Percentiles rank a stretch among this genome's conserved stretches.
phyloP scores from a whole-genome alignment of 2,888 invertebrate genomes.

The Ditylenchus weischeri region DNA sequence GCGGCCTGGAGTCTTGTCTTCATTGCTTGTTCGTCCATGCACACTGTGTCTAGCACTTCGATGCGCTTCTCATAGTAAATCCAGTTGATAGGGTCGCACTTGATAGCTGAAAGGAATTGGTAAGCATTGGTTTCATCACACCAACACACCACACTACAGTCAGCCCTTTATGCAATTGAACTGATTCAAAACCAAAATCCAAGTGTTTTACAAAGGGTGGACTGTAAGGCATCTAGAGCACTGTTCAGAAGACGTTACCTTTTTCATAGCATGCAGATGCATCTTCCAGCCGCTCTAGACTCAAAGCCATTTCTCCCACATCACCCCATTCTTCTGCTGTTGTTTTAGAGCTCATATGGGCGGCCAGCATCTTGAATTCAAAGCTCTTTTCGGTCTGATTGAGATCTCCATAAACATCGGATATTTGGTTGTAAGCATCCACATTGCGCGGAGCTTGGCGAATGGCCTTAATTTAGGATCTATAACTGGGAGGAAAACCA shows the following conservation, averaged over 20 bases:
- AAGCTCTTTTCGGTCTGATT: conserved; percentile 39
- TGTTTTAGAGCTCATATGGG: conserved; percentile 46
- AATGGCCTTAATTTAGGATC: conserved; percentile 30
- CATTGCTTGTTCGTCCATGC: conserved; percentile 47
- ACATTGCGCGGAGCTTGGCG: conserved; percentile 49
- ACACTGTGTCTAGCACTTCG: conserved; percentile 42
- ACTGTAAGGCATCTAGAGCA: too few species aligned
- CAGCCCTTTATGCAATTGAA: too few species aligned
- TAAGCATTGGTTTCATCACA: too few species aligned
- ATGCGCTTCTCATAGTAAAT: conserved; percentile 53
- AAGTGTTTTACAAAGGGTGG: too few species aligned
- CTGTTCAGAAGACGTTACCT: conserved; percentile 25
- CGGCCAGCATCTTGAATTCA: conserved; percentile 50
- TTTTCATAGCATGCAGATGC: conserved; percentile 52
- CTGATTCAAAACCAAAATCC: too few species aligned
- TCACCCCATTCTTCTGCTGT: conserved; percentile 50
- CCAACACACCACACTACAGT: too few species aligned
- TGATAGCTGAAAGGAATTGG: conserved; percentile 39
- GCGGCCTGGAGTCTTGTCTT: conserved; percentile 45
- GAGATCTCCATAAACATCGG: conserved; percentile 48
- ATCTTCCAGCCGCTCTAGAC: conserved; percentile 44
- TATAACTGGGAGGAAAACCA: not conserved
- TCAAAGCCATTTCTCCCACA: conserved; percentile 48
- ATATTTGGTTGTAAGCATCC: conserved; percentile 50
- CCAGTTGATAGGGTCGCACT: conserved; percentile 44